Base-by-base conservation (phyloP, 1,140 invertebrate genomes). In the Polypedilum vanderplanki region DNA sequence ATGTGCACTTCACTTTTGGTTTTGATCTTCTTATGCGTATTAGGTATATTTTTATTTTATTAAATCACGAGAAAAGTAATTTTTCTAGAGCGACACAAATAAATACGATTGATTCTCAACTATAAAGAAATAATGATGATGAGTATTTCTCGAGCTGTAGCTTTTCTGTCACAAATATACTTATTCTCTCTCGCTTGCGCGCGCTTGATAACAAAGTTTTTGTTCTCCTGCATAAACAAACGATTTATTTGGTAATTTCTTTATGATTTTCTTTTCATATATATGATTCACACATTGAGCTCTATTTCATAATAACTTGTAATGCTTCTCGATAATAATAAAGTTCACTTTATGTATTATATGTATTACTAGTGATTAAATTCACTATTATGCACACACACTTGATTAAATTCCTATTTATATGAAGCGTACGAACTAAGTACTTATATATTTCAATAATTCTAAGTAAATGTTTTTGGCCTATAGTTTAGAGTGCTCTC, bases 1-100 rank as follows among this genome's bases (percentile, higher is more conserved):
- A 22, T 12, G 65, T 70, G 65, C 65, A 70, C 65, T 18, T 70
- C 12, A 57, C 46, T 57, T 46, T 57, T 57, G 46, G n/a, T 57
- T 15, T n/a, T 57, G 12, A 41, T 46, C 3, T 57, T 57, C n/a
- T 57, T 57, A 4, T 57, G 8, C 2, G 15, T 46, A 15, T 46
- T 46, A 33, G n/a, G n/a, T 33, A 33, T 33, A 3, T 33, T 33
- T 5, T 5, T 33, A 33, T 3, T 46, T 46, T 46, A 46, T 46
- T 41, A 41, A 46, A 3, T 3, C 8, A 46, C 2, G 24, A 33
- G 24, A 33, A 33, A 33, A 33, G 24, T 33, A 33, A 33, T 33
- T 3, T 33, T 33, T 3, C 5, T 33, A 33, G 24, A 33, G 24
- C 24, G 5, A 33, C 24, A 33, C 24, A 33, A 33, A 33, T 5